Percentiles rank a stretch among this genome's conserved stretches.
phyloP scores from a whole-genome alignment of 1,140 invertebrate species.

The Aphelenchoides avenae region DNA sequence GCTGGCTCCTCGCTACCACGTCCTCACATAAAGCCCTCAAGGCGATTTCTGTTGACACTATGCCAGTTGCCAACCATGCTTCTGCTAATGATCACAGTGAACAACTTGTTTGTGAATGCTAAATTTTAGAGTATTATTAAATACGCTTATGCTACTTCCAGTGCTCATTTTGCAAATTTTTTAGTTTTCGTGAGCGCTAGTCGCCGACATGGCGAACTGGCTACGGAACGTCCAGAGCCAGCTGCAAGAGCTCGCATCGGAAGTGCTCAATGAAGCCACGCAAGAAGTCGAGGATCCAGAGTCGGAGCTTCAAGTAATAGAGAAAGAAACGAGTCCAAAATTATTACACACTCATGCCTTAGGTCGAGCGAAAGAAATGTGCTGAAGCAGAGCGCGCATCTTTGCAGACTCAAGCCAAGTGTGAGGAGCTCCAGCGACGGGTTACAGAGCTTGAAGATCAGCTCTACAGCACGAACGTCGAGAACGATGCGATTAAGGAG shows the following conservation, averaged over 20 bases:
- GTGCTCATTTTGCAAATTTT: no score
- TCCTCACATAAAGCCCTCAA: no score
- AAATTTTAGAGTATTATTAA: no score
- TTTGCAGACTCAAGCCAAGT: slow-evolving; percentile 16
- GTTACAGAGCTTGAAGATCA: slow-evolving; percentile 28
- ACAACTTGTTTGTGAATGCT: no score
- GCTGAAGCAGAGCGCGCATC: slow-evolving; percentile 14
- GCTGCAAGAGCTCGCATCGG: slow-evolving; percentile 23
- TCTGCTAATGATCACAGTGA: no score
- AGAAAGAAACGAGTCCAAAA: slow-evolving; percentile 1
- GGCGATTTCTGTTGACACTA: no score
- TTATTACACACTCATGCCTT: slow-evolving; percentile 7
- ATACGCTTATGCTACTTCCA: no score
- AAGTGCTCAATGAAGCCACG: slow-evolving; percentile 32
- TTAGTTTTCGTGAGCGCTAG: no score
- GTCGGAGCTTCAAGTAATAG: slow-evolving; percentile 29
- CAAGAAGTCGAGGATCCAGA: slow-evolving; percentile 33
- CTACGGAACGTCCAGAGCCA: slow-evolving; percentile 31
- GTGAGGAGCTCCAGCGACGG: slow-evolving; percentile 25
- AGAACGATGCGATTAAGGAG: slow-evolving; percentile 29
- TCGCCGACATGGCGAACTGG: slow-evolving; percentile 40
- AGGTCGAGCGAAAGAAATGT: slow-evolving; percentile 37
- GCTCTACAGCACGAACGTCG: slow-evolving; percentile 17
- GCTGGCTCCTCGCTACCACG: no score
- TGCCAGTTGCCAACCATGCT: no score